Percentiles rank a stretch among this genome's conserved stretches.
Conservation (phyloP, 1,140 invertebrate species). For the Hycleus cichorii region DNA sequence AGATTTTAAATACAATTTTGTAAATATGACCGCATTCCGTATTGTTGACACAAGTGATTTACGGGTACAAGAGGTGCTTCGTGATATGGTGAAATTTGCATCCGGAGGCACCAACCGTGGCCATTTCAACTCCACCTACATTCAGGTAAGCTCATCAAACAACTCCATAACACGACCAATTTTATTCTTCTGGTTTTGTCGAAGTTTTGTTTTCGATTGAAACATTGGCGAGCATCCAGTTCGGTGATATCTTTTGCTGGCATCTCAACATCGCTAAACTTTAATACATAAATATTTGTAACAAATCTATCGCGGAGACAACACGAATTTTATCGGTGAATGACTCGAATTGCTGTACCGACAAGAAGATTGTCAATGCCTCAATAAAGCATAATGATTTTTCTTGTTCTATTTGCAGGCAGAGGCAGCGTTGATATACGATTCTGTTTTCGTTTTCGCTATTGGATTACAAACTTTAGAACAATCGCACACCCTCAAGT, state of each 20-base stretch:
- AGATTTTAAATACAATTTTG: slow-evolving; percentile 89
- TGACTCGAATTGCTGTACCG: too few relatives aligned
- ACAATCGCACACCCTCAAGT: slow-evolving; percentile 53
- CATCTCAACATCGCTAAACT: neutral
- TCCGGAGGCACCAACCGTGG: slow-evolving; percentile 47
- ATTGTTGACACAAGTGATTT: slow-evolving; percentile 72
- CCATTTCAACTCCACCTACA: slow-evolving; percentile 60
- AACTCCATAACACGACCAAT: too few relatives aligned
- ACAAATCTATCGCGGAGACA: too few relatives aligned
- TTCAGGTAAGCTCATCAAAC: slow-evolving; percentile 50
- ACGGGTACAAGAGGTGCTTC: slow-evolving; percentile 64
- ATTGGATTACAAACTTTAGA: slow-evolving; percentile 60
- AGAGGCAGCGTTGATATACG: slow-evolving; percentile 70
- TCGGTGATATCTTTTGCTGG: neutral
- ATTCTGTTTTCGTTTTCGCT: slow-evolving; percentile 70
- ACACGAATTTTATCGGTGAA: neutral
- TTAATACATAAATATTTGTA: neutral
- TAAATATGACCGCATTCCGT: slow-evolving; percentile 88
- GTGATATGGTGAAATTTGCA: slow-evolving; percentile 83
- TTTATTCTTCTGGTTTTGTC: neutral
- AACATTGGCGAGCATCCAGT: neutral
- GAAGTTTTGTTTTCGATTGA: neutral
- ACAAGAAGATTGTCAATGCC: neutral
- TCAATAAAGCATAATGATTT: neutral
- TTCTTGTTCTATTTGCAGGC: slow-evolving; percentile 49